A percentile compares a stretch with the other conserved stretches of the same genome.
phyloP scores from a whole-genome alignment of 2,113 vertebrate species.

The Corvus cornix region DNA sequence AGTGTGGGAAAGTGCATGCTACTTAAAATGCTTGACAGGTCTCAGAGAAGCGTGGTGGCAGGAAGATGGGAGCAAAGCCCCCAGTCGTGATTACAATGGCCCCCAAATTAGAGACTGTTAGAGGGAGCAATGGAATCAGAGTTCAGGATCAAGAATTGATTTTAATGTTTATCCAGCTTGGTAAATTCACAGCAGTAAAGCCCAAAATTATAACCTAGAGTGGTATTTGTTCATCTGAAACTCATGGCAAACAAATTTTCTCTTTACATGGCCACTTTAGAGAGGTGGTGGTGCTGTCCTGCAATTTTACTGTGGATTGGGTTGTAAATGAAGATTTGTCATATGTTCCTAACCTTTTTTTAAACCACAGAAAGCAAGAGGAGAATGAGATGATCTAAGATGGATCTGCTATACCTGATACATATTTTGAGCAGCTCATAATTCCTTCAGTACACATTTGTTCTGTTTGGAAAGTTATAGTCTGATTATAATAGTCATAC shows the following conservation, averaged over 20 bases:
- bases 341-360: too few species aligned
- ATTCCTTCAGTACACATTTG: slow-evolving; percentile 14
- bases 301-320: not conserved
- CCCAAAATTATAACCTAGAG: not conserved
- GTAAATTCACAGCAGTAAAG: not conserved
- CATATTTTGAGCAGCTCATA: not conserved
- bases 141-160: not conserved
- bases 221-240: not conserved
- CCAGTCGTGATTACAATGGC: slow-evolving; percentile 1
- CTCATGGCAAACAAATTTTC: not conserved
- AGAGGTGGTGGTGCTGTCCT: not conserved
- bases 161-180: not conserved
- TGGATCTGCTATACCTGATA: not conserved
- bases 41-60: slow-evolving; percentile 37
- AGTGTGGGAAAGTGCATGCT: slow-evolving; percentile 46
- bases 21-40: slow-evolving; percentile 54
- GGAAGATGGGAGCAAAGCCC: slow-evolving; percentile 27
- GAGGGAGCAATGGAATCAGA: not conserved
- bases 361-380: too few species aligned
- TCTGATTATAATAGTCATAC: not conserved
- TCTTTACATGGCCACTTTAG: not conserved
- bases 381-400: too few species aligned
- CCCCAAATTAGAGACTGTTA: slow-evolving; percentile 7
- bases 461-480: not conserved
- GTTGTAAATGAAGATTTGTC: not conserved